Conservation (phyloP, 2,113 vertebrate genomes). For the Tretioscincus oriximinensis region DNA sequence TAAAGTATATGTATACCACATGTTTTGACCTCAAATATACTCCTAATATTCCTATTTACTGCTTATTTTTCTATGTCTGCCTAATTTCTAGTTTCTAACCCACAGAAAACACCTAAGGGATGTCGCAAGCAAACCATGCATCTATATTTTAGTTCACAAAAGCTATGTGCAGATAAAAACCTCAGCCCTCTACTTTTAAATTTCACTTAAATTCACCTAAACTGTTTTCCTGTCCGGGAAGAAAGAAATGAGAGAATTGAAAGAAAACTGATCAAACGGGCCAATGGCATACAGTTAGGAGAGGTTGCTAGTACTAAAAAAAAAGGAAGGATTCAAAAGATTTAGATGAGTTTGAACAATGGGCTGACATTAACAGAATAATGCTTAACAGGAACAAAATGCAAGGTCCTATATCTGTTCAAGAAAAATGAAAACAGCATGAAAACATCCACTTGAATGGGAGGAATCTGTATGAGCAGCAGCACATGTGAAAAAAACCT, state of each 20-base stretch:
- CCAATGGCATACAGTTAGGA: not conserved
- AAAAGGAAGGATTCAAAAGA: too few species aligned
- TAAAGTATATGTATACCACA: too few species aligned
- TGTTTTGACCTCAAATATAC: not conserved
- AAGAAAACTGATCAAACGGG: not conserved
- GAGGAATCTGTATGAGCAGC: too few species aligned
- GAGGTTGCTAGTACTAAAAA: too few species aligned
- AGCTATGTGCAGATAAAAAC: not conserved
- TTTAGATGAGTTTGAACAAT: too few species aligned
- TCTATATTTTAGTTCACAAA: not conserved
- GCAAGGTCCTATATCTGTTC: too few species aligned
- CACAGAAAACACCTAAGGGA: not conserved
- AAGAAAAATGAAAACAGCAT: too few species aligned
- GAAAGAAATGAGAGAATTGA: not conserved
- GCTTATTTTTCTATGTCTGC: not conserved
- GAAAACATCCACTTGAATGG: too few species aligned
- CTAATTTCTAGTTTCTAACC: not conserved
- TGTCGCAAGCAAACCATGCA: not conserved
- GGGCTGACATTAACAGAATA: too few species aligned
- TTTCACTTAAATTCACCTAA: not conserved
- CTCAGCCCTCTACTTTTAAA: not conserved
- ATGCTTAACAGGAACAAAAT: too few species aligned
- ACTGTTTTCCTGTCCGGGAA: not conserved
- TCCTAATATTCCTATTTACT: not conserved
- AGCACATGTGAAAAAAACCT: too few species aligned